Conservation (phyloP, 2,888 invertebrate species). For the Harpalus rubripes region DNA sequence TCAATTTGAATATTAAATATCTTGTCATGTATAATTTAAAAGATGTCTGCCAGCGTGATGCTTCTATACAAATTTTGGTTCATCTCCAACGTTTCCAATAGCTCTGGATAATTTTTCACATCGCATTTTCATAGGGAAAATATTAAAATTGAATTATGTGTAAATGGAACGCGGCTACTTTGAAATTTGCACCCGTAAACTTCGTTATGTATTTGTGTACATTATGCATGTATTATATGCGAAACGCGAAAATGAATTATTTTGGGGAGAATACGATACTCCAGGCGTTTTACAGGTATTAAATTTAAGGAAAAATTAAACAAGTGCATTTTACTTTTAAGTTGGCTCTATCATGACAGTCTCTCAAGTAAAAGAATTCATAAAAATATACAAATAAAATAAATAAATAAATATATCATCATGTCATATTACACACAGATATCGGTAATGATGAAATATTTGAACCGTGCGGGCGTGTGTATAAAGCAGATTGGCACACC, state of each 20-base stretch:
- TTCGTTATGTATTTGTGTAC: slow-evolving; percentile 10
- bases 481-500: too few species aligned
- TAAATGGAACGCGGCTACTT: slow-evolving; percentile 37
- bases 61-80: slow-evolving; percentile 33
- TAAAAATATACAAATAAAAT: too few species aligned
- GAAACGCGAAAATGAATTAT: slow-evolving; percentile 20
- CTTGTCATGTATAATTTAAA: slow-evolving; percentile 50
- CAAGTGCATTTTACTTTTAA: neutral
- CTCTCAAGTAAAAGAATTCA: too few species aligned
- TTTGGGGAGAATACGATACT: neutral
- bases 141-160: slow-evolving; percentile 52
- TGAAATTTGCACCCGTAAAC: slow-evolving; percentile 28
- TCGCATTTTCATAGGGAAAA: slow-evolving; percentile 19
- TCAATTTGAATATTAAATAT: slow-evolving; percentile 38
- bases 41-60: neutral
- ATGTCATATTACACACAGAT: too few species aligned
- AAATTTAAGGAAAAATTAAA: slow-evolving; percentile 19
- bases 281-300: neutral
- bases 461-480: too few species aligned
- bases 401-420: too few species aligned
- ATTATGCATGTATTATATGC: slow-evolving; percentile 40
- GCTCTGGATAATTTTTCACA: slow-evolving; percentile 27
- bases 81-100: slow-evolving; percentile 4
- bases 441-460: too few species aligned
- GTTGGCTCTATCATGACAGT: too few species aligned